Evolutionary conservation across 2,113 vertebrate species (phyloP).

Genomic region (Brachyhypopomus gauderio): DNA sequence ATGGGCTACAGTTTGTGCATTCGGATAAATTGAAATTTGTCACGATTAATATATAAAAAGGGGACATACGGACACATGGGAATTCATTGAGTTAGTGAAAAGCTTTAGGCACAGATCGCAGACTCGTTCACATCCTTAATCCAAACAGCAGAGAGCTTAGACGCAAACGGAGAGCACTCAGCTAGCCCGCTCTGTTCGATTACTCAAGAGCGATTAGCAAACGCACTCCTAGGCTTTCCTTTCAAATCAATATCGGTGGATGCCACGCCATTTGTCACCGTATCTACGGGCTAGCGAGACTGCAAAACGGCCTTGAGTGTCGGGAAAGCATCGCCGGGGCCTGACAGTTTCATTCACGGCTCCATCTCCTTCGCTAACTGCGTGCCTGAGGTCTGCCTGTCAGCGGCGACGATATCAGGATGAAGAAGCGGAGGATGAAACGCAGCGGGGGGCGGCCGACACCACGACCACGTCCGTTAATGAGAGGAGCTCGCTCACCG

Average conservation of each 20-base stretch:
- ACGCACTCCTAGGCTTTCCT: conserved; percentile 45
- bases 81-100: conserved; percentile 17
- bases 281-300: conserved; percentile 19
- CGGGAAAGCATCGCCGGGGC: conserved; percentile 25
- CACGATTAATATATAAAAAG: not conserved
- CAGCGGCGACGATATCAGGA: conserved; percentile 32
- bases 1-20: not conserved
- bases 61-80: not conserved
- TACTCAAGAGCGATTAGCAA: conserved; percentile 41
- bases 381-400: conserved; percentile 6
- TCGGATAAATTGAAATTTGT: not conserved
- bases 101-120: not conserved
- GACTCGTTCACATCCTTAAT: conserved; percentile 15
- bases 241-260: conserved; percentile 52
- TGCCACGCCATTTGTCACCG: conserved; percentile 1
- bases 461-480: conserved; percentile 42
- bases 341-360: conserved; percentile 28
- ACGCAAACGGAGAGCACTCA: conserved; percentile 13
- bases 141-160: conserved; percentile 19
- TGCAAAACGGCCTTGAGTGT: conserved; percentile 28
- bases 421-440: conserved; percentile 37
- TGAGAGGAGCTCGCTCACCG: conserved; percentile 39
- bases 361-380: conserved; percentile 16
- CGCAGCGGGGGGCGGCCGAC: not conserved
- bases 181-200: conserved; percentile 29